Percentiles rank a stretch among this genome's conserved stretches.
These are phyloP conservation scores for Pinna nobilis DNA, from an alignment of 1,140 invertebrate genomes.

Conservation along the genomic window DNA sequence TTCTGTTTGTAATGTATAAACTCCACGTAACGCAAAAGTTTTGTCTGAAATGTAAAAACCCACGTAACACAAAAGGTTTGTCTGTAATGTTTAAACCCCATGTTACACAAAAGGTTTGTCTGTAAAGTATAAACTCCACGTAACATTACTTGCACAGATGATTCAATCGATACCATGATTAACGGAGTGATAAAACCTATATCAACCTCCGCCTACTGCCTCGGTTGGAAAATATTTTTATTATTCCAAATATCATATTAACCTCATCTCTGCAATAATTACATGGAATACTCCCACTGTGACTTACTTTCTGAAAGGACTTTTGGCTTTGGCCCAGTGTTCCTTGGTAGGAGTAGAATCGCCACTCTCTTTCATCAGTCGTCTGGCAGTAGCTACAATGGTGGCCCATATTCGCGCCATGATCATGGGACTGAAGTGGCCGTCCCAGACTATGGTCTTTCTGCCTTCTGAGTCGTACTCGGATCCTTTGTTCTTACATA, in stretches of 20 bases:
- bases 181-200: background rate
- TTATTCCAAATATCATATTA: background rate
- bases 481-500: constrained; percentile 58
- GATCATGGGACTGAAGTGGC: constrained; percentile 62
- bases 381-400: constrained; percentile 57
- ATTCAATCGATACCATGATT: too few relatives aligned
- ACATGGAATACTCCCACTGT: background rate
- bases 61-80: too few relatives aligned
- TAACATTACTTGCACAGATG: too few relatives aligned
- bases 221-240: background rate
- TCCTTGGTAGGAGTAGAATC: constrained; percentile 49
- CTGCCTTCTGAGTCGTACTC: constrained; percentile 44
- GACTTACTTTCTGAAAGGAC: constrained; percentile 65
- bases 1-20: too few relatives aligned
- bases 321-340: constrained; percentile 67
- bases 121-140: too few relatives aligned
- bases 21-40: too few relatives aligned
- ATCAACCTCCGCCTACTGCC: background rate
- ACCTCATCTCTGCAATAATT: background rate
- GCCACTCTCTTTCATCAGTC: constrained; percentile 51
- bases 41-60: too few relatives aligned
- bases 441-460: constrained; percentile 56
- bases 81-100: too few relatives aligned
- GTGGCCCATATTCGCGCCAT: constrained; percentile 64
- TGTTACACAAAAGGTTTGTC: too few relatives aligned